Base-by-base conservation (phyloP, 2,797 vertebrate species). In the Tauraco hartlaubi region DNA sequence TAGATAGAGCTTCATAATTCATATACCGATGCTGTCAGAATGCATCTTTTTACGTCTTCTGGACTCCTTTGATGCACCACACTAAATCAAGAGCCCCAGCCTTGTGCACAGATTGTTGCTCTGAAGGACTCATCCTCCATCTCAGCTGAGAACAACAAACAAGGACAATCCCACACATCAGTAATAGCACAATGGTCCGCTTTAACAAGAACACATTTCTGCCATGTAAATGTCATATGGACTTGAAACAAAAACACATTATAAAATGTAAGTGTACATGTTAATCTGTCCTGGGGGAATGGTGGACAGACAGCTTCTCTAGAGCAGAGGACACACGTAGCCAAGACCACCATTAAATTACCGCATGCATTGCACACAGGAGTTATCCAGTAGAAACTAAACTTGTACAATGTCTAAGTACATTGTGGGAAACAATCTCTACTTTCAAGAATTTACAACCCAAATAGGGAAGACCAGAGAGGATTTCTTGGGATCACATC, bases 241-340 rank as follows among this genome's bases (percentile, higher is more conserved):
- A n/a, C 68, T 25, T 49, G 16, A 56, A 77, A 85, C 2, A 67
- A 56, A 52, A 63, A 3, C 2, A 5, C 26, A n/a, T 8, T 12
- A 15, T 9, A 7, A 63, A 73, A 16, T 0, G 0, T 4, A 7
- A 25, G 2, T 5, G 11, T 13, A 7, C 15, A 4, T 8, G 22
- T 23, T 74, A 33, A 1, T 46, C 54, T 44, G 51, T 25, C 28
- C 15, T 43, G n/a, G 12, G 9, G 7, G 15, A 6, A 9, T 1
- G 1, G 28, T 3, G 33, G 19, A 12, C 31, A 69, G 48, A 18
- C 8, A 23, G 7, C 22, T 68, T n/a, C 48, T 11, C 15, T 22
- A 67, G 26, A 35, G 21, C 51, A 64, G 49, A 23, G 37, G 11
- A 22, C 48, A 51, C 39, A 22, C 6, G 13, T 2, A 58, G 37